Evolutionary conservation across 1,140 invertebrate genomes (phyloP).

Genomic region (Lasioglossum baleicum): DNA sequence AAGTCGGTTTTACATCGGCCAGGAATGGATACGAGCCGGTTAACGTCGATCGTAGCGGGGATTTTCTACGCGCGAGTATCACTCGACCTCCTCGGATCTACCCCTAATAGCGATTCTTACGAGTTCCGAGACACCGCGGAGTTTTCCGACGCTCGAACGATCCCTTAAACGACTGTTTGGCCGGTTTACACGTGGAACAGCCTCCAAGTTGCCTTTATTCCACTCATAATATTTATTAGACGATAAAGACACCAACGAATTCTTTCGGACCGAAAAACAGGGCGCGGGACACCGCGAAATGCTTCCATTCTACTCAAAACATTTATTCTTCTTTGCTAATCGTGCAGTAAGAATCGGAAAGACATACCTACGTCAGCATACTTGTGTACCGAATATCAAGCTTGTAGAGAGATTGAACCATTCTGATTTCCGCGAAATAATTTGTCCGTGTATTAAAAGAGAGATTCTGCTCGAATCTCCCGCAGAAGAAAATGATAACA

Average conservation of each 20-base stretch:
- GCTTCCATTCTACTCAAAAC: too few relatives aligned
- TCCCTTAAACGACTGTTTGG: slow-evolving; percentile 33
- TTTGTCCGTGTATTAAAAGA: too few relatives aligned
- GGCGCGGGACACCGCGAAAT: too few relatives aligned
- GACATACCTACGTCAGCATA: too few relatives aligned
- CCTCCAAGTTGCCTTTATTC: slow-evolving; percentile 15
- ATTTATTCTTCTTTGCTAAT: too few relatives aligned
- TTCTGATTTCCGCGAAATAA: too few relatives aligned
- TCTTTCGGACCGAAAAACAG: too few relatives aligned
- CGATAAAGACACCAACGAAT: slow-evolving; percentile 17
- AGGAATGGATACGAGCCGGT: slow-evolving; percentile 58
- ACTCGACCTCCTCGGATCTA: slow-evolving; percentile 42
- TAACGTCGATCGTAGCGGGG: slow-evolving; percentile 56
- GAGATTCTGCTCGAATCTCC: too few relatives aligned
- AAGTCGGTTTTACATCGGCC: slow-evolving; percentile 55
- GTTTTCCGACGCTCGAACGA: slow-evolving; percentile 15
- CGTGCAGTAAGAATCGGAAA: too few relatives aligned
- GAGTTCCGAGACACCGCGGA: slow-evolving; percentile 28
- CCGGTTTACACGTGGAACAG: slow-evolving; percentile 6
- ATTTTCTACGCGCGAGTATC: slow-evolving; percentile 48
- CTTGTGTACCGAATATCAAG: too few relatives aligned
- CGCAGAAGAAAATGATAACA: background rate
- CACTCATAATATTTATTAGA: slow-evolving; percentile 24
- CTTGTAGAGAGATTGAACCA: too few relatives aligned
- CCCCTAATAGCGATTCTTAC: slow-evolving; percentile 41